Percentiles rank a stretch among this genome's conserved stretches.
Evolutionary conservation across 2,888 invertebrate genomes (phyloP).

Genomic region (Caenorhabditis sulstoni): DNA sequence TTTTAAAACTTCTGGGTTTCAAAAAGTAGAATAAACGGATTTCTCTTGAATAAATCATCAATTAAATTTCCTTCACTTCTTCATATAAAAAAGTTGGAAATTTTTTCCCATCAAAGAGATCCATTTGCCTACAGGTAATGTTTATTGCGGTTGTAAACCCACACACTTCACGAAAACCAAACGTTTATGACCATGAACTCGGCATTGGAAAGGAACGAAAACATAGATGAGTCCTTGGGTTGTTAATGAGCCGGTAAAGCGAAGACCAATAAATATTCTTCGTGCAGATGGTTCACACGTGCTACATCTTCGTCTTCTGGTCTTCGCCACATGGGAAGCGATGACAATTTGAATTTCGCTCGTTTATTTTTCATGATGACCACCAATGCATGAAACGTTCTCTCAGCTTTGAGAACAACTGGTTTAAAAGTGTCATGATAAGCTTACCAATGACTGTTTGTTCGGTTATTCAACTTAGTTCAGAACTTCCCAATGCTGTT

Average conservation of each 20-base stretch:
- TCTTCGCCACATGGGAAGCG: conserved; percentile 40
- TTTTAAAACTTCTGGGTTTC: conserved; percentile 20
- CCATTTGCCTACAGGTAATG: too few relatives aligned
- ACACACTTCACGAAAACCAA: conserved; percentile 7
- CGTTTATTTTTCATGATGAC: conserved; percentile 14
- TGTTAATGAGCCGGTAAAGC: conserved; percentile 47
- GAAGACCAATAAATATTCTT: conserved; percentile 32
- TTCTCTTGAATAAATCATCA: conserved; percentile 1
- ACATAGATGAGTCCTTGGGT: conserved; percentile 7
- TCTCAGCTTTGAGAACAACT: too few relatives aligned
- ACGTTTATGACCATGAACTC: conserved; percentile 12
- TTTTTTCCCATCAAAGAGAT: not conserved
- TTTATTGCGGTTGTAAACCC: too few relatives aligned
- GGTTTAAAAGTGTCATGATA: too few relatives aligned
- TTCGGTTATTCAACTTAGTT: too few relatives aligned
- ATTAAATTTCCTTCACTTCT: too few relatives aligned
- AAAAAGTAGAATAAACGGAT: not conserved
- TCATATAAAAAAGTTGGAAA: too few relatives aligned
- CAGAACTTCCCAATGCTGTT: too few relatives aligned
- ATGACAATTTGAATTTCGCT: conserved; percentile 24
- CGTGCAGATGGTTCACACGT: conserved; percentile 61
- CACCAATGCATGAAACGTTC: conserved; percentile 13
- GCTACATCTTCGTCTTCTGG: conserved; percentile 24
- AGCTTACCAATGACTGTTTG: too few relatives aligned
- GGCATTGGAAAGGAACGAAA: not conserved